Percentiles rank a stretch among this genome's conserved stretches.
These are phyloP conservation scores for Corythoichthys haematopterus DNA, from an alignment of 2,113 vertebrate genomes.

Conservation along the genomic window DNA sequence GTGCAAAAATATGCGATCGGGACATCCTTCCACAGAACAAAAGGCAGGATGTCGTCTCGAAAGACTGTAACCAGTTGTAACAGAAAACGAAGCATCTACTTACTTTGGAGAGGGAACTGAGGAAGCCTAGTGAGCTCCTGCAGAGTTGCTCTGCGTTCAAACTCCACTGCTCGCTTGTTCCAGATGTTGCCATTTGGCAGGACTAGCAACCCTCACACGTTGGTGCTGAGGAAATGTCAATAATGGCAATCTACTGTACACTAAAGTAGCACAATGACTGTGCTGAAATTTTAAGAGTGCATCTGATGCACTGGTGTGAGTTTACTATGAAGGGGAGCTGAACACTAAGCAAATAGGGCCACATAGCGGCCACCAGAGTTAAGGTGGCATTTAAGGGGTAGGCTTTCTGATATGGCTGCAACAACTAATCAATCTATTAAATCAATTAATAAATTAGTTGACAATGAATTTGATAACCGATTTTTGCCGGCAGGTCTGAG, in stretches of 20 bases:
- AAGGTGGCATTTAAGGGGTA: slow-evolving; percentile 9
- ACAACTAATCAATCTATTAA: too few relatives aligned
- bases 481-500: too few relatives aligned
- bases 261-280: slow-evolving; percentile 55
- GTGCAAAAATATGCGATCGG: too few relatives aligned
- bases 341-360: slow-evolving; percentile 52
- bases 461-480: too few relatives aligned
- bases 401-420: background rate
- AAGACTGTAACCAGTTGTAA: slow-evolving; percentile 24
- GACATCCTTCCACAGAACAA: background rate
- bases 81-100: slow-evolving; percentile 43
- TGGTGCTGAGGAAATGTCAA: slow-evolving; percentile 63
- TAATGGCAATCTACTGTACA: slow-evolving; percentile 43
- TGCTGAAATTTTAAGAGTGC: slow-evolving; percentile 46
- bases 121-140: slow-evolving; percentile 50
- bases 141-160: slow-evolving; percentile 38
- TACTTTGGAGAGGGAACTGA: slow-evolving; percentile 60
- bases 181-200: slow-evolving; percentile 64
- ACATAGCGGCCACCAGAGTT: slow-evolving; percentile 19
- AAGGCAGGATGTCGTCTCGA: slow-evolving; percentile 18
- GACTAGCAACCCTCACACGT: slow-evolving; percentile 50
- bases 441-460: too few relatives aligned
- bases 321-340: slow-evolving; percentile 27
- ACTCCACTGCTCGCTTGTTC: slow-evolving; percentile 54
- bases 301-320: slow-evolving; percentile 61